Conservation (phyloP, 1,140 invertebrate genomes). For the Dinoponera quadriceps region DNA sequence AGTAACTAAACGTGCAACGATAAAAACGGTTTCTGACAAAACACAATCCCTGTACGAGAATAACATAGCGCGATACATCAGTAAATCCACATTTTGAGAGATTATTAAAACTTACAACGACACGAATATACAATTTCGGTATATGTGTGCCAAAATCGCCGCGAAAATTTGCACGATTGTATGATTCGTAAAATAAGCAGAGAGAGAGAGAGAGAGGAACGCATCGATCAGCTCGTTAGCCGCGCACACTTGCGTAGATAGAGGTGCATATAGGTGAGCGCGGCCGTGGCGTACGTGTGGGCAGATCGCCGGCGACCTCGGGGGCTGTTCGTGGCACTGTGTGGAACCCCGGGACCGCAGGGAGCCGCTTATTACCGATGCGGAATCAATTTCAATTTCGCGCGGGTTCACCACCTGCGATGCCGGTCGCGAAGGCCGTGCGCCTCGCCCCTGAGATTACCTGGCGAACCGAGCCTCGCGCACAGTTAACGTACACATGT, state of each 20-base stretch:
- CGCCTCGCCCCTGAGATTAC: constrained; percentile 65
- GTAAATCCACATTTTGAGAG: too few relatives aligned
- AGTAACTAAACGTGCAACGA: not conserved
- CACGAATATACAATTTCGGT: not conserved
- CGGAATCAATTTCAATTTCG: constrained; percentile 79
- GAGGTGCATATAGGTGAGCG: constrained; percentile 32
- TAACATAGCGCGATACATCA: too few relatives aligned
- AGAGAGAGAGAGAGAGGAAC: constrained; percentile 26
- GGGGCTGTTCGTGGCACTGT: constrained; percentile 61
- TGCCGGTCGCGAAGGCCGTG: constrained; percentile 59
- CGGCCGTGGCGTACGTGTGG: constrained; percentile 42
- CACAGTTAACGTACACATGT: constrained; percentile 21
- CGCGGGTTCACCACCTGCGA: constrained; percentile 74
- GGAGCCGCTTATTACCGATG: constrained; percentile 76
- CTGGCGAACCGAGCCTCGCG: constrained; percentile 44
- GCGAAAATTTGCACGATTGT: constrained; percentile 19
- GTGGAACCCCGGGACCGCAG: constrained; percentile 56
- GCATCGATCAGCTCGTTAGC: constrained; percentile 63
- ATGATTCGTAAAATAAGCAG: constrained; percentile 17
- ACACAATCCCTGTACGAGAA: not conserved
- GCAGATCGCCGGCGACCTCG: constrained; percentile 63
- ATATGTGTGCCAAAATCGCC: constrained; percentile 1
- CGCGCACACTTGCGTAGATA: constrained; percentile 27
- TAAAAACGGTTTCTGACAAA: not conserved
- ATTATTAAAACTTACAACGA: too few relatives aligned